Evolutionary conservation across 2,113 vertebrate species (phyloP), one percentile per base, ranked within the genome.

Genomic region (Neopipo cinnamomea): DNA sequence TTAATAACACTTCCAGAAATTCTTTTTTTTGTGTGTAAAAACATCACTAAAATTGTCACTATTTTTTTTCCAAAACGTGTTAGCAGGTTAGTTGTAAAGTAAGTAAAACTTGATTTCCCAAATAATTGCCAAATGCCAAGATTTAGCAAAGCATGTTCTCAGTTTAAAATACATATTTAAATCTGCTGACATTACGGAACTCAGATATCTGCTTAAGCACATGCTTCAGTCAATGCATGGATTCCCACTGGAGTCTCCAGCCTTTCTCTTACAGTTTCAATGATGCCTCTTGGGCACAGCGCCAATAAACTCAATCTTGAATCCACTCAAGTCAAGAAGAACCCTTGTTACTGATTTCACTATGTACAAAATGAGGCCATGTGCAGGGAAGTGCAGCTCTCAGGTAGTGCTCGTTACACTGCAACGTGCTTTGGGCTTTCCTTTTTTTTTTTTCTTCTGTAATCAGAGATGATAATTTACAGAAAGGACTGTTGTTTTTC

Each of bases 291-390:
- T 91, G 84, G 93, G 93, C 81, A 23, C 66, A 49, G n/a, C 0
- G 93, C 93, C 94, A 95, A 39, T 49, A 91, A 93, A 3, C 37
- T 94, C 55, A 91, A 46, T 86, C 91, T 90, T 96, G 88, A 96
- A 88, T 91, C 79, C 85, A 88, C 91, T 94, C 85, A 82, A 94
- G 92, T 84, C 73, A 75, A 88, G 91, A 89, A 95, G 89, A 95
- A 93, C 73, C 25, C 94, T 96, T 96, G 71, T 87, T 89, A 88
- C 74, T 85, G 70, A 95, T 87, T 97, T 95, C 71, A 62, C 52
- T 96, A 66, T 5, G n/a, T 72, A 84, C 77, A 93, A 89, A 94
- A 95, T 76, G 89, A 85, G 84, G 93, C 87, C 86, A 11, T 79
- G 37, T 33, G n/a, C 2, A 1, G 80, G 77, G 66, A 92, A 78